A percentile compares a stretch with the other conserved stretches of the same genome.
Evolutionary conservation across 1,140 invertebrate genomes (phyloP).

Genomic region (Wiebesia pumilae): DNA sequence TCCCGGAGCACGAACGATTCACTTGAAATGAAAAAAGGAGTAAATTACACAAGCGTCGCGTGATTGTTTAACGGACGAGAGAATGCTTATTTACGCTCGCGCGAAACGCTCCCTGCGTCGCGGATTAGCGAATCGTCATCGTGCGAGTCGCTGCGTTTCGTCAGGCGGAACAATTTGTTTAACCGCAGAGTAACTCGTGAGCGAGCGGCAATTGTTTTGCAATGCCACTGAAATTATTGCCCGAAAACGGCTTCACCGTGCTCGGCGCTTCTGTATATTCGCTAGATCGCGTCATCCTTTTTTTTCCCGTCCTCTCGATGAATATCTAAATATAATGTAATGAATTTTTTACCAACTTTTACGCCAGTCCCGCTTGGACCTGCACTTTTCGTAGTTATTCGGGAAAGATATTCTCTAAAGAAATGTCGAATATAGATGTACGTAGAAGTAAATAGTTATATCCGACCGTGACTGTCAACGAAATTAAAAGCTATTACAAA

Average conservation of each 20-base stretch:
- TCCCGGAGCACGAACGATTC: neutral
- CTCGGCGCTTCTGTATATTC: neutral
- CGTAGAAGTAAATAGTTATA: too few relatives aligned
- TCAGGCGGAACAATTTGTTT: conserved; percentile 57
- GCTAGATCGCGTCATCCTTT: neutral
- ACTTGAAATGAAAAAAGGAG: conserved; percentile 30
- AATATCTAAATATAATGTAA: too few relatives aligned
- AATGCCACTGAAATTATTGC: conserved; percentile 68
- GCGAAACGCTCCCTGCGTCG: neutral
- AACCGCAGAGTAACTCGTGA: conserved; percentile 29
- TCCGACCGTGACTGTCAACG: too few relatives aligned
- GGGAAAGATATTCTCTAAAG: too few relatives aligned
- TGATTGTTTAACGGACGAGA: conserved; percentile 40
- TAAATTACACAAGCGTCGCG: conserved; percentile 37
- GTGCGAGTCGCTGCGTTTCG: conserved; percentile 49
- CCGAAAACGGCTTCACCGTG: conserved; percentile 58
- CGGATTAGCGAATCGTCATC: conserved; percentile 39
- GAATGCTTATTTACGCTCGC: conserved; percentile 35
- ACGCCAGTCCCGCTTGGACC: too few relatives aligned
- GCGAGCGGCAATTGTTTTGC: conserved; percentile 65
- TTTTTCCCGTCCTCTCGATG: too few relatives aligned
- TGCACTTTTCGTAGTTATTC: too few relatives aligned
- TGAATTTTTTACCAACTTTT: too few relatives aligned
- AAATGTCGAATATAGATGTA: too few relatives aligned
- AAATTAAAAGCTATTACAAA: too few relatives aligned